Evolutionary conservation across 2,113 vertebrate species (phyloP).

Genomic region (Cavia porcellus): DNA sequence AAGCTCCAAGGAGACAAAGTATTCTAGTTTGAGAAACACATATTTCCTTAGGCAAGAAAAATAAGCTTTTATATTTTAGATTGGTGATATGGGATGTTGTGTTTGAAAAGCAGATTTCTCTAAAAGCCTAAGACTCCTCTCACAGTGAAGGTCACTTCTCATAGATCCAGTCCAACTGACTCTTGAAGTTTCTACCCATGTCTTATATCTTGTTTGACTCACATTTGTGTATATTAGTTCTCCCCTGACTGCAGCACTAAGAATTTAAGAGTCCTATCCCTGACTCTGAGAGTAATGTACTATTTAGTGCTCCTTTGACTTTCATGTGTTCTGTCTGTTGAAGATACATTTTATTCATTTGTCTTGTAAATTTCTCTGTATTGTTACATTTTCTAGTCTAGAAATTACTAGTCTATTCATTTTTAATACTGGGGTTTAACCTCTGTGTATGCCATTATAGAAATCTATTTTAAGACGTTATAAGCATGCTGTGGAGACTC

Average conservation of each 20-base stretch:
- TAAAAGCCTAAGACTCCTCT: neutral
- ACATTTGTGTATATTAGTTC: neutral
- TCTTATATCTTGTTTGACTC: neutral
- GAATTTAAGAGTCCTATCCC: neutral
- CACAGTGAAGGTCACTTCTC: neutral
- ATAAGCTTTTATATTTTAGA: neutral
- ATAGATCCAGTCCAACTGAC: neutral
- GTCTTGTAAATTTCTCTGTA: conserved; percentile 31
- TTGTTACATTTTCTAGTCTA: conserved; percentile 56
- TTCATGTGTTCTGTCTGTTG: conserved; percentile 7
- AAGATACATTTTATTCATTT: conserved; percentile 56
- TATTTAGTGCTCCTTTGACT: conserved; percentile 32
- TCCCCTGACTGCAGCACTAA: neutral
- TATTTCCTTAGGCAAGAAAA: conserved; percentile 22
- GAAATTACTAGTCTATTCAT: conserved; percentile 44
- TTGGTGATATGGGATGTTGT: neutral
- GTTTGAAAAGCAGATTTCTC: neutral
- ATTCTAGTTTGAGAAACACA: neutral
- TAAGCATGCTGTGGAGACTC: conserved; percentile 36
- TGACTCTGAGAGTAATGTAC: neutral
- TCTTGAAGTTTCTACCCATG: neutral
- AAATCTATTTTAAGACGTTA: conserved; percentile 70
- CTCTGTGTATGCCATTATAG: conserved; percentile 61
- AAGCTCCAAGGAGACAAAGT: neutral
- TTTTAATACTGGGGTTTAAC: conserved; percentile 75